These are phyloP conservation scores for Melipona quadrifasciata DNA, from an alignment of 1,140 invertebrate species.

Conservation along the genomic window DNA sequence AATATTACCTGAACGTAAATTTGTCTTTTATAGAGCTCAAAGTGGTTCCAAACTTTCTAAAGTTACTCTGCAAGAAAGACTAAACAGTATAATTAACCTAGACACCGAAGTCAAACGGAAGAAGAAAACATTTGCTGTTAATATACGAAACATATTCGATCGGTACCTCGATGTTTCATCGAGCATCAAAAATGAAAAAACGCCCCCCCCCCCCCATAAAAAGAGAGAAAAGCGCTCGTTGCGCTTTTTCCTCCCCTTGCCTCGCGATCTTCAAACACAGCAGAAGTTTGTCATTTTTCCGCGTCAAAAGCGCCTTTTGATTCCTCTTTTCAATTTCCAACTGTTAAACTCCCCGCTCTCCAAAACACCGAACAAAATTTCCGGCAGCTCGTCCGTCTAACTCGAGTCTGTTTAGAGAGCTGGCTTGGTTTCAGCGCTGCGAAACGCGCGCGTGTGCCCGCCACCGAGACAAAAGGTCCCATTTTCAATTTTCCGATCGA, in stretches of 20 bases:
- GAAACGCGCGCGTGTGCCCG: too few species aligned
- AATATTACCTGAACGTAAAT: too few species aligned
- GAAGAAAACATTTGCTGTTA: background rate
- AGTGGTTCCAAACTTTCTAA: too few species aligned
- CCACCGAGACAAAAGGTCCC: background rate
- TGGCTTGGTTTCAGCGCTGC: background rate
- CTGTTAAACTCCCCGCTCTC: background rate
- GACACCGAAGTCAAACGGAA: background rate
- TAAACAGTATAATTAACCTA: too few species aligned
- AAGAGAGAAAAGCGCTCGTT: background rate
- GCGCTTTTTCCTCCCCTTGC: too few species aligned
- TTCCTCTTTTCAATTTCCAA: background rate
- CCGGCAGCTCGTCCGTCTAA: background rate
- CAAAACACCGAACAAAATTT: background rate
- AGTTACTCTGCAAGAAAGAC: too few species aligned
- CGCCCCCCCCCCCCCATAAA: background rate
- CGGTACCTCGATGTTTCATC: background rate
- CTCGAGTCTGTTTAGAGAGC: background rate
- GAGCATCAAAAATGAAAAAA: background rate
- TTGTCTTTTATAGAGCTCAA: background rate
- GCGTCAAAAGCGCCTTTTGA: background rate
- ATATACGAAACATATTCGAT: background rate
- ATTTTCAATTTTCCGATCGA: slow-evolving; percentile 21
- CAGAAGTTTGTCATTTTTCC: background rate
- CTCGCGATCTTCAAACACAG: background rate